These are phyloP conservation scores for Villa cingulata DNA, from an alignment of 2,888 invertebrate species.

Conservation along the genomic window DNA sequence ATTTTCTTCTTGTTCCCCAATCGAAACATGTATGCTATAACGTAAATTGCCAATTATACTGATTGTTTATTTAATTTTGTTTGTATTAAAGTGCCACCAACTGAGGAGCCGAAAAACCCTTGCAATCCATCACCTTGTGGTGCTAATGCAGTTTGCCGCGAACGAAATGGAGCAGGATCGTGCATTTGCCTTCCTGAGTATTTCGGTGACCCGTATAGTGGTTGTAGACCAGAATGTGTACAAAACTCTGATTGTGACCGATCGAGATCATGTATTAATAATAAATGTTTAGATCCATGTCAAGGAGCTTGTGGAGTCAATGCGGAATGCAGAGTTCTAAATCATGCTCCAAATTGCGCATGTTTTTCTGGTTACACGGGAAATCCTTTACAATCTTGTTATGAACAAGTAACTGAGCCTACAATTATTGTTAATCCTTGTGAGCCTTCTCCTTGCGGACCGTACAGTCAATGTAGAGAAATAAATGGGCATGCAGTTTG, in stretches of 20 bases:
- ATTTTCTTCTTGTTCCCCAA: conserved; percentile 52
- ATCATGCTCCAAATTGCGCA: conserved; percentile 63
- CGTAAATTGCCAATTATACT: conserved; percentile 2
- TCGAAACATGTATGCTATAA: conserved; percentile 37
- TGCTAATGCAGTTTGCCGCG: conserved; percentile 62
- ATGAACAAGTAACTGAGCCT: conserved; percentile 23
- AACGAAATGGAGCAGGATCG: conserved; percentile 59
- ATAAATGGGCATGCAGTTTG: conserved; percentile 49
- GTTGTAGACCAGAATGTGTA: conserved; percentile 69
- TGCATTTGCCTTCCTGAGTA: conserved; percentile 62
- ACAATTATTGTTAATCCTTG: conserved; percentile 39
- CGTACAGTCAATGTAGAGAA: conserved; percentile 49
- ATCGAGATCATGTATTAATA: conserved; percentile 58
- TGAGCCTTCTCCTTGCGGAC: conserved; percentile 51
- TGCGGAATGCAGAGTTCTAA: conserved; percentile 59
- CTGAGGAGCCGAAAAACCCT: conserved; percentile 50
- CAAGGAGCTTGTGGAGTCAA: conserved; percentile 63
- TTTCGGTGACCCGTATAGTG: conserved; percentile 63
- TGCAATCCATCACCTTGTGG: conserved; percentile 71
- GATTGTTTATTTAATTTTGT: background rate
- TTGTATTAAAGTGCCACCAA: conserved; percentile 23
- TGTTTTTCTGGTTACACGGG: conserved; percentile 60
- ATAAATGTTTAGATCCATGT: conserved; percentile 68
- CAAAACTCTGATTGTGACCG: conserved; percentile 62
- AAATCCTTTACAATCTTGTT: conserved; percentile 55